phyloP scores from a whole-genome alignment of 2,888 invertebrate genomes.

The Spodoptera littoralis region DNA sequence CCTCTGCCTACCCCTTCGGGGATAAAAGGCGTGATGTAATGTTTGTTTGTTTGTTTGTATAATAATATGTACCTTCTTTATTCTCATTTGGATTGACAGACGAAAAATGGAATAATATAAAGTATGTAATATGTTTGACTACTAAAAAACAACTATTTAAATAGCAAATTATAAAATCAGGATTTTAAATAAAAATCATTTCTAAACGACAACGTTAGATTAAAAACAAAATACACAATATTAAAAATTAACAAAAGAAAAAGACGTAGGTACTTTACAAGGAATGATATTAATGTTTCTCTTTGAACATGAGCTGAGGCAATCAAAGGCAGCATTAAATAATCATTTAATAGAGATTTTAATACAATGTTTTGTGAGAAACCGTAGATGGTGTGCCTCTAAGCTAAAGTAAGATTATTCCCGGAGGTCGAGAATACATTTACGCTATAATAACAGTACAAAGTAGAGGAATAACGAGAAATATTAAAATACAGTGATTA shows the following conservation, averaged over 20 bases:
- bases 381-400: conserved; percentile 26
- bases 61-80: too few relatives aligned
- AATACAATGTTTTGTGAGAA: conserved; percentile 8
- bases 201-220: too few relatives aligned
- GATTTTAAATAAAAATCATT: too few relatives aligned
- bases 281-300: conserved; percentile 5
- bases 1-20: too few relatives aligned
- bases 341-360: conserved; percentile 12
- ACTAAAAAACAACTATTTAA: too few relatives aligned
- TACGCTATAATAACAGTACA: conserved; percentile 32
- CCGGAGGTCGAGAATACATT: conserved; percentile 33
- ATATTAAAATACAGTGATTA: conserved; percentile 31
- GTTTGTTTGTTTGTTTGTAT: too few relatives aligned
- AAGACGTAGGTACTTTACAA: neutral
- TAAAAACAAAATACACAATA: too few relatives aligned
- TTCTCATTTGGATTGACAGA: too few relatives aligned
- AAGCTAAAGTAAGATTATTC: conserved; percentile 34
- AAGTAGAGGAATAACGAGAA: conserved; percentile 13
- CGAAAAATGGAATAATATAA: too few relatives aligned
- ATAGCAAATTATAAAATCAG: too few relatives aligned
- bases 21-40: too few relatives aligned
- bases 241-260: neutral
- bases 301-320: conserved; percentile 23
- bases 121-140: too few relatives aligned
- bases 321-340: conserved; percentile 19